These are phyloP conservation scores for Martes flavigula DNA, from an alignment of 2,797 vertebrate genomes.

Conservation along the genomic window DNA sequence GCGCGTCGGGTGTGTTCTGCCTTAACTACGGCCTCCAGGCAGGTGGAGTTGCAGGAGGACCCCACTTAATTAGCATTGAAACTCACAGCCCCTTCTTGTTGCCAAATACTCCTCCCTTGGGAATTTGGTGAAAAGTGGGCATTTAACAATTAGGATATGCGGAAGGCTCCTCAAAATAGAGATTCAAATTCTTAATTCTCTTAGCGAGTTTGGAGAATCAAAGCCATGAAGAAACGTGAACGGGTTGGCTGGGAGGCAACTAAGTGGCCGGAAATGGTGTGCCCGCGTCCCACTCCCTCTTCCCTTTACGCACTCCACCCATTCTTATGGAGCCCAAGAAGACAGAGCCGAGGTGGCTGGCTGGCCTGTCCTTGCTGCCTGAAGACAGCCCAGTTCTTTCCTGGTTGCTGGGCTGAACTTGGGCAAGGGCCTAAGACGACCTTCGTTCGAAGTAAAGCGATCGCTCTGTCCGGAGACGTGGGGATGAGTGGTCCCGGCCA, in stretches of 20 bases:
- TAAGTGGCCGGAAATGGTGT: background rate
- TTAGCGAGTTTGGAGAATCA: conserved; percentile 58
- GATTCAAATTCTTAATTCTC: conserved; percentile 58
- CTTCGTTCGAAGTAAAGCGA: background rate
- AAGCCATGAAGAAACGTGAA: background rate
- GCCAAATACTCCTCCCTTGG: conserved; percentile 58
- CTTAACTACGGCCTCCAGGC: background rate
- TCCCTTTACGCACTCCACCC: too few species aligned
- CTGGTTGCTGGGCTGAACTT: background rate
- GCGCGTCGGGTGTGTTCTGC: background rate
- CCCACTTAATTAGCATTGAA: conserved; percentile 60
- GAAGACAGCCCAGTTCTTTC: background rate
- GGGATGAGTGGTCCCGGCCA: background rate
- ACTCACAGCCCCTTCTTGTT: conserved; percentile 52
- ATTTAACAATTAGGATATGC: conserved; percentile 59
- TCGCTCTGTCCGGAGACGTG: background rate
- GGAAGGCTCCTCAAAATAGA: conserved; percentile 26
- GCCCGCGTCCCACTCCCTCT: fast-evolving
- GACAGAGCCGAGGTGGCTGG: background rate
- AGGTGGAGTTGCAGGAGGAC: conserved; percentile 7
- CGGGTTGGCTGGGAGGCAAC: background rate
- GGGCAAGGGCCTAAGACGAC: background rate
- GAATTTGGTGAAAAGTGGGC: conserved; percentile 60
- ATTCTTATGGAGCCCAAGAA: background rate
- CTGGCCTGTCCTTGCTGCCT: background rate